Base-by-base conservation (phyloP, 1,140 invertebrate genomes). In the Plutomurus gul region DNA sequence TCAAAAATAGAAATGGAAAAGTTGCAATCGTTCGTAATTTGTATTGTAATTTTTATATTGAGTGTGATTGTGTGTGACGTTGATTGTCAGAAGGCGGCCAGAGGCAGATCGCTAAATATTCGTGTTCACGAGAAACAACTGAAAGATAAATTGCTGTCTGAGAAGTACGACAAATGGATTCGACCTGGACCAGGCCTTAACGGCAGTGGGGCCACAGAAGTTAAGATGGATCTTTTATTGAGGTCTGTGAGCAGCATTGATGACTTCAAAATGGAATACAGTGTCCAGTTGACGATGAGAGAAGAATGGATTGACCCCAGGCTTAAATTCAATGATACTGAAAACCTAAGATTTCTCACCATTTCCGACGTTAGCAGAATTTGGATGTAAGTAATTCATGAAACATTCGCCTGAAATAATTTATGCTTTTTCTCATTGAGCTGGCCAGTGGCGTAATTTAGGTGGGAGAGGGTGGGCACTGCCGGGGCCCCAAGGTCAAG, bases 171-270 rank as follows among this genome's bases (percentile, higher is more conserved):
- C 25, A 56, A 56, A 4, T 8, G 22, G 22, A 56, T 56, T 8
- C 73, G 73, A 16, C 73, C 73, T 4, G 39, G 39, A 3, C 25
- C 25, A 49, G 43, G 40, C 13, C 22, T 6, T 4, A 75, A 74
- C 25, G 77, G 70, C 1, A 16, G 40, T 16, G 77, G 40, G 4
- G 70, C 94, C 86, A 93, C 94, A 85, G 91, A 94, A 90, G 93
- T 95, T 88, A 92, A 91, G 89, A 94, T 97, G 89, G 96, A 97
- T 92, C 92, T 96, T 89, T 96, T 95, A 91, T 93, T 97, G 86
- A 90, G 95, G 90, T 95, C 93, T 91, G 96, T 97, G 88, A 94
- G 93, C 86, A 96, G 95, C 87, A 97, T 97, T 90, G 96, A 95
- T 91, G 95, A 97, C 91, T 95, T 96, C 89, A 96, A 96, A 90